Conservation (phyloP, 2,888 invertebrate genomes). For the Ryuthela nishihirai region DNA sequence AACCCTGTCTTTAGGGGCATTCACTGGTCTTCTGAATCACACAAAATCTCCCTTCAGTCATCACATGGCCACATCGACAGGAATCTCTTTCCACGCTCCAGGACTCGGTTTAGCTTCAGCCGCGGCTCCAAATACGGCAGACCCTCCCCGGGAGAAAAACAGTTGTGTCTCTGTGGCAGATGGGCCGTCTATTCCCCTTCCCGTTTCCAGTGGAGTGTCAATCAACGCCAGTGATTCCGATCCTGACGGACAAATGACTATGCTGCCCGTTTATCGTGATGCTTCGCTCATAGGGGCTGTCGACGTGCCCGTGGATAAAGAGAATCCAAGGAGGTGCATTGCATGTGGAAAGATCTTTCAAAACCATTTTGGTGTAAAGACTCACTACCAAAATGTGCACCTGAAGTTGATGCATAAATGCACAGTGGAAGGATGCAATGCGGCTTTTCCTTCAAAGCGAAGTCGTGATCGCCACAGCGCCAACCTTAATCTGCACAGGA, state of each 20-base stretch:
- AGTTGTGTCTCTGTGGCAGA: conserved; percentile 13
- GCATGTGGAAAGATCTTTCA: conserved; percentile 91
- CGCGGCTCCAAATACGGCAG: conserved; percentile 3
- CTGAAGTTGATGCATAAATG: conserved; percentile 94
- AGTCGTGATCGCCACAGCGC: conserved; percentile 89
- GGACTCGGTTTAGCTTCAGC: conserved; percentile 51
- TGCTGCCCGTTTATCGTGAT: conserved; percentile 47
- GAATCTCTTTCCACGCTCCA: conserved; percentile 45
- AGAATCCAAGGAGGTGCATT: conserved; percentile 84
- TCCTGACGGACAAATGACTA: conserved; percentile 26
- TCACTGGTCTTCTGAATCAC: conserved; percentile 27
- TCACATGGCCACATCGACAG: conserved; percentile 27
- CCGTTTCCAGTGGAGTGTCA: conserved; percentile 20
- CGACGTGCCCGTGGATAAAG: conserved; percentile 85
- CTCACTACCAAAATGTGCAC: conserved; percentile 93
- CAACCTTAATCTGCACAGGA: conserved; percentile 85
- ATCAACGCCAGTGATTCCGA: conserved; percentile 19
- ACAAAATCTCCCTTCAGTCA: conserved; percentile 23
- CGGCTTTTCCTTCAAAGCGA: conserved; percentile 88
- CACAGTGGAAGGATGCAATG: conserved; percentile 89
- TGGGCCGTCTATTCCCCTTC: conserved; percentile 17
- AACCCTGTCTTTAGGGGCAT: conserved; percentile 67
- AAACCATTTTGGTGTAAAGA: conserved; percentile 87
- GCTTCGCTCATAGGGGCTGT: conserved; percentile 42
- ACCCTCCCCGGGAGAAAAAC: conserved; percentile 10